Base-by-base conservation (phyloP, 2,888 invertebrate species). In the Smittia sp. region DNA sequence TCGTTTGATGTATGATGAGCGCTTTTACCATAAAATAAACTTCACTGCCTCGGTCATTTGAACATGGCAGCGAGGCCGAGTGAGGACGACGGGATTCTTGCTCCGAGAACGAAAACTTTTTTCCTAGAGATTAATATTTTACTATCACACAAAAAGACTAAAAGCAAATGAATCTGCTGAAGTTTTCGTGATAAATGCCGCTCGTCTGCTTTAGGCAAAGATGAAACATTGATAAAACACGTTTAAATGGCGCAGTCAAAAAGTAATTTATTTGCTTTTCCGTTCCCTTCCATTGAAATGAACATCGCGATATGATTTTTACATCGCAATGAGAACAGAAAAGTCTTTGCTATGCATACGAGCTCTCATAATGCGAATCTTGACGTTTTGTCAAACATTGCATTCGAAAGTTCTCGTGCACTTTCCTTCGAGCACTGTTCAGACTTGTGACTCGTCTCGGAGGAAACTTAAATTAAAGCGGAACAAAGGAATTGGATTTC, bases 221-320 rank as follows among this genome's bases (percentile, higher is more conserved):
- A 63, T 27, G 20, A 63, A 63, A 63, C 63, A 27, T 27, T 63
- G 63, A 63, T 63, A 63, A 27, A 63, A 63, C 63, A 63, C 27
- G 63, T 63, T 27, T 63, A 27, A 58, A 27, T 63, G n/a, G 63
- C 2, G 63, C 25, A 63, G 63, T 63, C 63, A 63, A 25, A 63
- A 63, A 63, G 27, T 24, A 63, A 63, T 63, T 25, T 63, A 63
- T 63, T 63, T 63, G 25, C 25, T 13, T 25, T 63, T 4, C 7
- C 63, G 6, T 25, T 25, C 15, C 20, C 63, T 27, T 62, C 18
- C 58, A 22, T 58, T n/a, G 52, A 6, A 11, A 52, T 52, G 52
- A 52, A 52, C 52, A 52, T 58, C 58, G 22, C 22, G 58, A 58
- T 58, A 58, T 22, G 58, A 58, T 22, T 58, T 58, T 20, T 58